Conservation (phyloP, 1,140 invertebrate genomes). For the Stratiolaelaps scimitus region DNA sequence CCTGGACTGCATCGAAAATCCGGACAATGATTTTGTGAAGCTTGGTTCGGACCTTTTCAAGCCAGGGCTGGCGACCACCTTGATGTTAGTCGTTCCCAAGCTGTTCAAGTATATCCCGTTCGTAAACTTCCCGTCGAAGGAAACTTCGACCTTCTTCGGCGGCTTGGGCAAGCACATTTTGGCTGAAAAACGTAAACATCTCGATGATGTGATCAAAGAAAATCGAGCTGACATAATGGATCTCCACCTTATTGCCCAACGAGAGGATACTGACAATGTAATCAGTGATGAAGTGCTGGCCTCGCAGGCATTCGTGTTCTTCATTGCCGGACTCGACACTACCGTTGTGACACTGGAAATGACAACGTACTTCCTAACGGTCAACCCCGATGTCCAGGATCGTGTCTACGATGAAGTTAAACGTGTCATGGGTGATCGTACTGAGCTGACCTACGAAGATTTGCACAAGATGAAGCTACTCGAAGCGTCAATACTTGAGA, state of each 20-base stretch:
- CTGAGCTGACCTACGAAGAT: neutral
- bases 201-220: neutral
- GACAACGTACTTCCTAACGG: neutral
- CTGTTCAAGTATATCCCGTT: conserved; percentile 4
- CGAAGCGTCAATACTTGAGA: neutral
- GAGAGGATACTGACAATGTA: neutral
- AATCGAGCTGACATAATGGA: neutral
- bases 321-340: neutral
- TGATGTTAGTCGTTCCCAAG: neutral
- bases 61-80: neutral
- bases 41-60: neutral
- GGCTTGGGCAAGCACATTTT: neutral
- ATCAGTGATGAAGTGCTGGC: conserved; percentile 35
- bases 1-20: neutral
- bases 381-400: conserved; percentile 7
- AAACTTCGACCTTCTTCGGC: neutral
- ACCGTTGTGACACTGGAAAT: conserved; percentile 1
- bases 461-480: conserved; percentile 4
- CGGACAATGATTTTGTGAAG: neutral
- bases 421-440: neutral
- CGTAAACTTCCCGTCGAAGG: conserved; percentile 4
- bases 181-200: neutral
- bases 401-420: neutral
- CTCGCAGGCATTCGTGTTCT: neutral
- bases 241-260: neutral